A percentile compares a stretch with the other conserved stretches of the same genome.
phyloP scores from a whole-genome alignment of 2,888 invertebrate species.

The Tetranychus piercei region DNA sequence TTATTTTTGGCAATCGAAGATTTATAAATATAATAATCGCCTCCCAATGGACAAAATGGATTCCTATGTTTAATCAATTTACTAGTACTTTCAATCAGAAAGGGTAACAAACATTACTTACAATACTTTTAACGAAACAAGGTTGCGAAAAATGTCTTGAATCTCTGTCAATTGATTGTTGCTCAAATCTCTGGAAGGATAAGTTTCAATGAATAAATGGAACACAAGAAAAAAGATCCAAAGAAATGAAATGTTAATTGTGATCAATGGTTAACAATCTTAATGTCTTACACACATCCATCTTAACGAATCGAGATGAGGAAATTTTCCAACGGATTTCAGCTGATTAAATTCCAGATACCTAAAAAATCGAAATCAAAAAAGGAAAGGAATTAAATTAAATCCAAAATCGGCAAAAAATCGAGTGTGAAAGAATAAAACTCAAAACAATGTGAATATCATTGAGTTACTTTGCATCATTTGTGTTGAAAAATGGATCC shows the following conservation, averaged over 20 bases:
- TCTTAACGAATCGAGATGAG: neutral
- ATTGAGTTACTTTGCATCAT: no score
- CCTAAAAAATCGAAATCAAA: neutral
- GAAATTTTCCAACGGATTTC: neutral
- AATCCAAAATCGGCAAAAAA: neutral
- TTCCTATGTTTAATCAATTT: neutral
- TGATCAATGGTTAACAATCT: neutral
- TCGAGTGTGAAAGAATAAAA: no score
- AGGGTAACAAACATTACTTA: neutral
- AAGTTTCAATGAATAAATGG: neutral
- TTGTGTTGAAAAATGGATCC: no score
- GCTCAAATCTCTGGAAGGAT: neutral
- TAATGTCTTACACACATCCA: constrained; percentile 10
- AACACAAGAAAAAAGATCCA: neutral
- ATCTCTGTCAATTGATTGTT: neutral
- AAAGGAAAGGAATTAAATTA: neutral
- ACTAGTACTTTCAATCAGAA: neutral
- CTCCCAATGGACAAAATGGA: no score
- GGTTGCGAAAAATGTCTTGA: neutral
- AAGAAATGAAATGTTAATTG: neutral
- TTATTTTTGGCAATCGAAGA: no score
- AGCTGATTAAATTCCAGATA: neutral
- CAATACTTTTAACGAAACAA: neutral
- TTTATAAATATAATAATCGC: no score
- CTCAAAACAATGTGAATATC: no score